phyloP scores from a whole-genome alignment of 1,140 invertebrate species.

The Eufriesea mexicana region DNA sequence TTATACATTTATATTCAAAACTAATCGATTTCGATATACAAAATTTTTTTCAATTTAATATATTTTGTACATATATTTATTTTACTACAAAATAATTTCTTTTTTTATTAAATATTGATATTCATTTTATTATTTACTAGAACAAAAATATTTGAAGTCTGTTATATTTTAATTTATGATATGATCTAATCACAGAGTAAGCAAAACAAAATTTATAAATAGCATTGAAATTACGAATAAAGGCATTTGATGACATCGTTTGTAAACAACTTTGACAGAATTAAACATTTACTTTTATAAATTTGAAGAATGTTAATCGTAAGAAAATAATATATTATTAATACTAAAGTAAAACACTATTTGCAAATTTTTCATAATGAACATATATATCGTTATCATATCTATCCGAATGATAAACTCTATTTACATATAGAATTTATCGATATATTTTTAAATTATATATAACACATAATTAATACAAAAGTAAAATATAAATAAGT shows the following conservation, averaged over 20 bases:
- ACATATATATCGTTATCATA: background rate
- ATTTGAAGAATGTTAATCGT: background rate
- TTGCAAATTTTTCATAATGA: background rate
- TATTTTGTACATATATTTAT: background rate
- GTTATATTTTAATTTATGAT: conserved; percentile 1
- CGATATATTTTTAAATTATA: background rate
- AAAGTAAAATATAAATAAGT: background rate
- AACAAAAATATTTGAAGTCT: background rate
- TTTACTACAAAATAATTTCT: background rate
- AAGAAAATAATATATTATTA: background rate
- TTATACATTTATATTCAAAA: background rate
- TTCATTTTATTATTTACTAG: background rate
- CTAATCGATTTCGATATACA: background rate
- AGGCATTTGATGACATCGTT: background rate
- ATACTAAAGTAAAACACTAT: background rate
- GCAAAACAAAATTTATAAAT: background rate
- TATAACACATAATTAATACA: too few species aligned
- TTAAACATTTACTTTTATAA: background rate
- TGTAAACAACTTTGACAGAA: background rate
- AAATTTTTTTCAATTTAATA: background rate
- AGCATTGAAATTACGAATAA: background rate
- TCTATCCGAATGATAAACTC: background rate
- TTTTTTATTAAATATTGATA: background rate
- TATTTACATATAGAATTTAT: background rate
- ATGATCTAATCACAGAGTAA: background rate